Evolutionary conservation across 2,888 invertebrate genomes (phyloP), one percentile per base, ranked within the genome.

Genomic region (Clusia tigrina): DNA sequence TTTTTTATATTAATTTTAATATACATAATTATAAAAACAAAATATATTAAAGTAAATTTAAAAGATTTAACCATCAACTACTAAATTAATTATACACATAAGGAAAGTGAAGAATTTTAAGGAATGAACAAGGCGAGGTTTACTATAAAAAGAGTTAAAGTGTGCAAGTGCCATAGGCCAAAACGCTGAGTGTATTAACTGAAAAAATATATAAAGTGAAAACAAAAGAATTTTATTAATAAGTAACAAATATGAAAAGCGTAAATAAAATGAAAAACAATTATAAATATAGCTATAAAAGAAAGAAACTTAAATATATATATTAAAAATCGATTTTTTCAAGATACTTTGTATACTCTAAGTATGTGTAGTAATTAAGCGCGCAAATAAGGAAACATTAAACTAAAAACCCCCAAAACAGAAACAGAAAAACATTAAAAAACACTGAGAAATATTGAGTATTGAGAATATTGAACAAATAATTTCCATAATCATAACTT

Each of bases 41-140:
- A 23, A 52, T 6, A 23, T 18, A 52, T 15, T 20, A 22, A 52
- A 6, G 22, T 6, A 58, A 26, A 58, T 18, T 53, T 32, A 51
- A 57, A 17, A 57, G 42, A 67, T 53, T 46, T 61, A 60, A 57
- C 56, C 56, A 58, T 57, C 20, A 26, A 10, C 25, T 26, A 54
- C 37, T 23, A 24, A 1, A 24, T 24, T 32, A 37, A n/a, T 22
- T n/a, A 20, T 52, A 55, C 20, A 66, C 71, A 66, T 74, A 76
- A 73, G 62, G 57, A 54, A 73, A 73, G 74, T 76, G 77, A 76
- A 77, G 71, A 77, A 72, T 73, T 74, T 66, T 68, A 62, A 67
- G 74, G 66, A 72, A 2, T 17, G 66, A 60, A 63, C n/a, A n/a
- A 66, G 63, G 32, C 25, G 38, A 42, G 25, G 66, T 56, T 53